Conservation (phyloP, 1,140 invertebrate species). For the Tachypleus tridentatus region DNA sequence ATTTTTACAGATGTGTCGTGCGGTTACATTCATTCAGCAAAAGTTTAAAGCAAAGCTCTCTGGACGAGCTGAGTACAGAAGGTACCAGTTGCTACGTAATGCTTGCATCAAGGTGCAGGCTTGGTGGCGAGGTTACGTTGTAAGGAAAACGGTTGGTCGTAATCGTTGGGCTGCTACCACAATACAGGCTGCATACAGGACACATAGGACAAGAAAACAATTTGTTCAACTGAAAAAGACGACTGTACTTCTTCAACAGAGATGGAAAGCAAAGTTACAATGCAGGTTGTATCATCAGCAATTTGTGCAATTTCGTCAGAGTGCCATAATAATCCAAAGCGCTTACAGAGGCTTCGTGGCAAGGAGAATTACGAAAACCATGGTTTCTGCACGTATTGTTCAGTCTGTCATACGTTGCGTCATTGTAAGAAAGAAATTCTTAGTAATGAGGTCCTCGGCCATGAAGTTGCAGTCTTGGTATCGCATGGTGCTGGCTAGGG, state of each 20-base stretch:
- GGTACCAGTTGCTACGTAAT: too few species aligned
- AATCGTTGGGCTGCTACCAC: background rate
- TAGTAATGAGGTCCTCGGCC: background rate
- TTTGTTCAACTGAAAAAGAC: background rate
- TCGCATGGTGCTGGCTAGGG: conserved; percentile 1
- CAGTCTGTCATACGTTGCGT: background rate
- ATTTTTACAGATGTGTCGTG: too few species aligned
- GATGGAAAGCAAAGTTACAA: background rate
- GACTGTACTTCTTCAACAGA: conserved; percentile 1
- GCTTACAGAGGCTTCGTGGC: too few species aligned
- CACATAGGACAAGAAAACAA: background rate
- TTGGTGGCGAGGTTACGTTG: too few species aligned
- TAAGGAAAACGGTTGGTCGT: background rate
- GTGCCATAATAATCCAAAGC: too few species aligned
- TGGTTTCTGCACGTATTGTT: too few species aligned
- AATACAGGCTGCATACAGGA: conserved; percentile 3
- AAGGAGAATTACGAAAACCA: too few species aligned
- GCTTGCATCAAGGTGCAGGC: conserved; percentile 21
- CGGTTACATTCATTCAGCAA: too few species aligned
- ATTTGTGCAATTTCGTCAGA: too few species aligned
- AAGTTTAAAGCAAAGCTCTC: too few species aligned
- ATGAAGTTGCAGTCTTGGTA: conserved; percentile 4
- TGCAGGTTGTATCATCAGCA: too few species aligned
- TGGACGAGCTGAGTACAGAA: too few species aligned
- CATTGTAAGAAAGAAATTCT: background rate